phyloP scores from a whole-genome alignment of 92 coral and sea anemone species.

The Bergia puertoricense region DNA sequence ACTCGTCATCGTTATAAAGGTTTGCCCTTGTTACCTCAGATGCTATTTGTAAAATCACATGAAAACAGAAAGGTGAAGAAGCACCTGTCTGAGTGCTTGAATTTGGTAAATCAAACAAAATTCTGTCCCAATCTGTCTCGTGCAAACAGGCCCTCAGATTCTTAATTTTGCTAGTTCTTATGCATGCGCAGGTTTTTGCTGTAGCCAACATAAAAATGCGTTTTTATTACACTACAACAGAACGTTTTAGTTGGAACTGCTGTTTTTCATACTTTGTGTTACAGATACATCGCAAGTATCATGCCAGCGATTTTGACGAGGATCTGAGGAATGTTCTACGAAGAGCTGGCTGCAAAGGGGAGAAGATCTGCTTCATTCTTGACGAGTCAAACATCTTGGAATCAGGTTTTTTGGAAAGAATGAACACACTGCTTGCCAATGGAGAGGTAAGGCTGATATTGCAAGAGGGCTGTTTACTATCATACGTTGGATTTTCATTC shows the following conservation, averaged over 20 bases:
- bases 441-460: constrained; percentile 78
- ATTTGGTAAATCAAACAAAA: too few relatives aligned
- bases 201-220: too few relatives aligned
- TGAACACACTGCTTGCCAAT: constrained; percentile 96
- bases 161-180: too few relatives aligned
- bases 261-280: not conserved
- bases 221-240: not conserved
- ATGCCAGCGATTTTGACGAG: constrained; percentile 92
- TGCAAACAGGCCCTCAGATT: too few relatives aligned
- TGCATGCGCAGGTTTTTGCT: not conserved
- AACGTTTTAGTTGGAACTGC: not conserved
- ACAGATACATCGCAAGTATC: constrained; percentile 98
- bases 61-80: too few relatives aligned
- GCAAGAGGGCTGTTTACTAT: not conserved
- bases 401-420: constrained; percentile 95
- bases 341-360: constrained; percentile 96
- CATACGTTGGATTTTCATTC: not conserved
- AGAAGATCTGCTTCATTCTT: constrained; percentile 92
- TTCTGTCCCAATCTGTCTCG: too few relatives aligned
- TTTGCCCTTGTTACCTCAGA: too few relatives aligned
- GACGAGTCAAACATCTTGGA: constrained; percentile 98
- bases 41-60: too few relatives aligned
- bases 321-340: constrained; percentile 92
- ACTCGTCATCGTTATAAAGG: too few relatives aligned
- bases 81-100: too few relatives aligned